Base-by-base conservation (phyloP, 1,140 invertebrate species). In the Drosophila ficusphila region DNA sequence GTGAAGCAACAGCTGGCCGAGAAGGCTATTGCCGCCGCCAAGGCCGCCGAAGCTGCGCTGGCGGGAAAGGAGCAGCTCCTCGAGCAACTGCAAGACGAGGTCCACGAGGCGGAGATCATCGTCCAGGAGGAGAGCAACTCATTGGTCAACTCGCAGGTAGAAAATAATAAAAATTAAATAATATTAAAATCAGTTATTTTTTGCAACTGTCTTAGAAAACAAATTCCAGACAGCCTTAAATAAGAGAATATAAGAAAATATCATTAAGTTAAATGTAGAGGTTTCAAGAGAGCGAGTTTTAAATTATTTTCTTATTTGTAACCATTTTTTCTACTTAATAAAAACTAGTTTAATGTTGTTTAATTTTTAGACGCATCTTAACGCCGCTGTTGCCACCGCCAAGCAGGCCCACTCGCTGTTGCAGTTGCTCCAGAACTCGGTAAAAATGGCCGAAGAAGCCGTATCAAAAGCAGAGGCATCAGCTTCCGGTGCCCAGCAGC, bases 1-100 rank as follows among this genome's bases (percentile, higher is more conserved):
- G 94, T 95, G 9, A 95, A 95, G 89, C 92, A 93, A 11, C 94
- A 95, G 89, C 73, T 95, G 48, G 94, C 94, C 0, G 94, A 95
- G 42, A 94, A 94, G 79, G 94, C 94, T 0, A 67, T 93, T 3
- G 16, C 93, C 93, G 90, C 94, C 93, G 39, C 94, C 93, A 4
- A 94, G 82, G 94, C 94, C 1, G 94, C 94, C 0, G 93, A 95
- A 64, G 94, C 94, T 0, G 94, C 93, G 0, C 89, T 95, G 0
- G 91, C 94, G 2, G 93, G 93, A 0, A 95, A 95, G 71, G 92
- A 94, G 73, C 92, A 93, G 27, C 92, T 94, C 2, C 92, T 94
- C 0, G 93, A 94, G 31, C 93, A 94, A 52, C 76, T 94, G 0
- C 92, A 93, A 25, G 92, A 93, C 38, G 93, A 94, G 69, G 91